These are phyloP conservation scores for Zonitis immaculata DNA, from an alignment of 2,888 invertebrate genomes.

Conservation along the genomic window DNA sequence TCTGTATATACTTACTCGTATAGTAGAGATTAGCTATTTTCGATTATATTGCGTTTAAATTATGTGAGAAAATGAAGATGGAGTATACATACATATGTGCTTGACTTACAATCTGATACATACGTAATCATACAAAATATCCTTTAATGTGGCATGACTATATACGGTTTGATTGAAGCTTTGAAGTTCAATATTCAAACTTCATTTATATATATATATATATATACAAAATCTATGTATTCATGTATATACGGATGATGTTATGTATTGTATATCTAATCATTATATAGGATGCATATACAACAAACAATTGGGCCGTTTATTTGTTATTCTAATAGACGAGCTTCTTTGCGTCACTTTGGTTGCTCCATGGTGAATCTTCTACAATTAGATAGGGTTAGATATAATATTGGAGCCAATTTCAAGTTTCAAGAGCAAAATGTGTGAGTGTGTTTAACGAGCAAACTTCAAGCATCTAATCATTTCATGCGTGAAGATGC, in stretches of 20 bases:
- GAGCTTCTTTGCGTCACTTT: slow-evolving; percentile 12
- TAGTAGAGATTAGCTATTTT: too few relatives aligned
- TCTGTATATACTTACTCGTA: too few relatives aligned
- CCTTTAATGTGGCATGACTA: slow-evolving; percentile 21
- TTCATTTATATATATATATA: background rate
- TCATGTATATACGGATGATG: too few relatives aligned
- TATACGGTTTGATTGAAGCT: slow-evolving; percentile 22
- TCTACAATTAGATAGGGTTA: slow-evolving; percentile 9
- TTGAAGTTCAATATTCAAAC: slow-evolving; percentile 13
- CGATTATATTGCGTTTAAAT: slow-evolving; percentile 10
- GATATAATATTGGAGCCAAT: slow-evolving; percentile 17
- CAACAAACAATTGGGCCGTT: slow-evolving; percentile 1
- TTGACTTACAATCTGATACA: slow-evolving; percentile 18
- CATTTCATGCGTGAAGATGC: slow-evolving; percentile 16
- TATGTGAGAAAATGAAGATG: slow-evolving; percentile 14
- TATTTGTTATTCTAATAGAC: slow-evolving; percentile 12
- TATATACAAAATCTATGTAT: too few relatives aligned
- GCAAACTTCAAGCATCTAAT: slow-evolving; percentile 17
- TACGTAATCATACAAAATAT: slow-evolving; percentile 18
- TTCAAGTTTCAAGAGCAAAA: slow-evolving; percentile 14
- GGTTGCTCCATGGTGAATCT: background rate
- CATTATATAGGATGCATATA: background rate
- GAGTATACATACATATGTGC: slow-evolving; percentile 13
- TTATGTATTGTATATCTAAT: too few relatives aligned
- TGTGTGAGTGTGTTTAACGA: slow-evolving; percentile 16